Conservation (phyloP, 2,888 invertebrate species). For the Trachelus tabidus region DNA sequence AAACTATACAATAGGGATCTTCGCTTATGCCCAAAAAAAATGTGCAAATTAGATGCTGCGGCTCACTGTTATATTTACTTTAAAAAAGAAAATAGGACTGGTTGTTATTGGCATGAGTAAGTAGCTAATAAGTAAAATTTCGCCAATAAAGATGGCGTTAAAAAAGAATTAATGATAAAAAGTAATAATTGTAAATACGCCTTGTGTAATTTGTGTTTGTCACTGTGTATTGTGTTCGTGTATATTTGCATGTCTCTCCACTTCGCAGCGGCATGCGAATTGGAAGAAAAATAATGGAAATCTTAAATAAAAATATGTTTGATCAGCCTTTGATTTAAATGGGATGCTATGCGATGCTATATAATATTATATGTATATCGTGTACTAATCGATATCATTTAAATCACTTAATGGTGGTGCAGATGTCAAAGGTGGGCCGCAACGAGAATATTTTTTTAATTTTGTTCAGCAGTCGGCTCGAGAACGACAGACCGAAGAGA, state of each 20-base stretch:
- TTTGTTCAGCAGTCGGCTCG: background rate
- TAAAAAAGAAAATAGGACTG: background rate
- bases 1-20: too few species aligned
- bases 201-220: background rate
- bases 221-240: background rate
- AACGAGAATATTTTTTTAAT: background rate
- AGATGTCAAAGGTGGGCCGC: background rate
- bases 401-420: background rate
- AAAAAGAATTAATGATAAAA: background rate
- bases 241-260: background rate
- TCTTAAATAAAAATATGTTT: conserved; percentile 12
- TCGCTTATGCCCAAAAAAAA: background rate
- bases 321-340: conserved; percentile 27
- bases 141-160: background rate
- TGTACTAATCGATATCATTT: background rate
- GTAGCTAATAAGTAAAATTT: background rate
- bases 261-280: background rate
- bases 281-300: conserved; percentile 1
- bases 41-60: background rate
- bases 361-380: background rate
- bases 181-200: background rate
- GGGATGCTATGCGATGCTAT: conserved; percentile 17
- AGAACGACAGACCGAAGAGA: background rate
- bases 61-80: background rate
- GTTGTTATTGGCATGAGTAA: background rate